Evolutionary conservation across 2,113 vertebrate genomes (phyloP).

Genomic region (Neoarius graeffei): DNA sequence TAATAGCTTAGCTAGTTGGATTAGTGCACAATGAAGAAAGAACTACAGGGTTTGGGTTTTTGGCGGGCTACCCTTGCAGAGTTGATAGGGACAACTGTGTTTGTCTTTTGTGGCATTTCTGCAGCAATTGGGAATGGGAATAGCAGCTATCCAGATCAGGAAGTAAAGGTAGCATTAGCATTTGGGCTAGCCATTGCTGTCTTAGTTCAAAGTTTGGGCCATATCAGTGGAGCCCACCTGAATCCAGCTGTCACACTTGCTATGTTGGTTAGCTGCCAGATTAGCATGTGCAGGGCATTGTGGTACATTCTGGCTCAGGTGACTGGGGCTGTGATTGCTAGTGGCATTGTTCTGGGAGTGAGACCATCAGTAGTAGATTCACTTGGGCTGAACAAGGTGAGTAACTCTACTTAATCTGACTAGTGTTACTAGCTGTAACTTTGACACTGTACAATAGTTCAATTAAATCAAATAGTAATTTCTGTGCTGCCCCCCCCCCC

Average conservation of each 20-base stretch:
- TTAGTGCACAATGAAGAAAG: constrained; percentile 71
- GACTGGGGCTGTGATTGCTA: constrained; percentile 78
- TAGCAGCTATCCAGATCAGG: constrained; percentile 69
- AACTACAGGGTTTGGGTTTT: constrained; percentile 78
- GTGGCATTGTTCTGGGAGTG: constrained; percentile 75
- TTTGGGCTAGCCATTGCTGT: constrained; percentile 81
- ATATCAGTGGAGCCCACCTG: constrained; percentile 81
- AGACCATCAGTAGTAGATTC: constrained; percentile 57
- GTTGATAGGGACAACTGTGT: constrained; percentile 78
- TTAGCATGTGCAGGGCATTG: constrained; percentile 77
- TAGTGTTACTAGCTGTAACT: too few species aligned
- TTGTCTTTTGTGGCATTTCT: constrained; percentile 80
- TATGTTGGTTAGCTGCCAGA: constrained; percentile 80
- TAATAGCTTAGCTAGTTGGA: background rate
- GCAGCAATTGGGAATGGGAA: constrained; percentile 70
- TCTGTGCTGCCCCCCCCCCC: too few species aligned
- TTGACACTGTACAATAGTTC: too few species aligned
- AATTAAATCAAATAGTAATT: too few species aligned
- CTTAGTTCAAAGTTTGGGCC: constrained; percentile 78
- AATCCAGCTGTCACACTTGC: constrained; percentile 81
- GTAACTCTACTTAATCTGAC: background rate
- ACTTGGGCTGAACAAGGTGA: constrained; percentile 68
- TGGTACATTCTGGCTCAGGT: constrained; percentile 81
- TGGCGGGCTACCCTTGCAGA: constrained; percentile 82
- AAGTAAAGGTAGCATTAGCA: constrained; percentile 84